Conservation (phyloP, 2,113 vertebrate genomes). For the Peucedramus taeniatus region DNA sequence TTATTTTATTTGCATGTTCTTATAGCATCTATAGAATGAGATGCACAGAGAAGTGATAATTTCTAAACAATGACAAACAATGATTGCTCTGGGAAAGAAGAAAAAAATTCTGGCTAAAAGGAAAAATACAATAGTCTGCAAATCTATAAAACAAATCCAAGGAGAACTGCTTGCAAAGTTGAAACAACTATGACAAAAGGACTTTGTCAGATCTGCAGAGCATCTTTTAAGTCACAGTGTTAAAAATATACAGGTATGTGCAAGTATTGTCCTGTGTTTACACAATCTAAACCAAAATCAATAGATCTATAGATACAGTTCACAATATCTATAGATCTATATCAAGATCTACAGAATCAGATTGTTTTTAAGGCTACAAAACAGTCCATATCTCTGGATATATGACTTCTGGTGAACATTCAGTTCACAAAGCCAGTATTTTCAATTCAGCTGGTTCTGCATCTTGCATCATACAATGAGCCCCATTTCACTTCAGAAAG, state of each 20-base stretch:
- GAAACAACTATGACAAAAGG: background rate
- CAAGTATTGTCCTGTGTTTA: background rate
- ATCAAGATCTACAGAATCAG: background rate
- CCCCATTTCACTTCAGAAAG: background rate
- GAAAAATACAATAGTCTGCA: background rate
- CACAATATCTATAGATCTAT: background rate
- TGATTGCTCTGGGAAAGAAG: background rate
- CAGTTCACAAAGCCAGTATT: background rate
- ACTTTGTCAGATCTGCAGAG: background rate
- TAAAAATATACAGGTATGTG: background rate
- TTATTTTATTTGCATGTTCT: background rate
- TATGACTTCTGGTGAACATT: background rate
- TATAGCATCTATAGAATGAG: background rate
- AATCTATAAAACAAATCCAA: background rate
- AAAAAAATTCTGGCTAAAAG: background rate
- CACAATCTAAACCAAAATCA: background rate
- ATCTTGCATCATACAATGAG: background rate
- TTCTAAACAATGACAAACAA: background rate
- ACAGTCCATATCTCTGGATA: background rate
- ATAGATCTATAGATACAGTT: background rate
- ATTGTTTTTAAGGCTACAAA: background rate
- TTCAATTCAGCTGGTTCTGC: background rate
- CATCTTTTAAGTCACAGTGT: background rate
- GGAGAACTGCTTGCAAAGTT: background rate
- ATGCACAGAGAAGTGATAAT: background rate